Percentiles rank a stretch among this genome's conserved stretches.
phyloP scores from a whole-genome alignment of 2,797 vertebrate species.

The Simalia tracyae region DNA sequence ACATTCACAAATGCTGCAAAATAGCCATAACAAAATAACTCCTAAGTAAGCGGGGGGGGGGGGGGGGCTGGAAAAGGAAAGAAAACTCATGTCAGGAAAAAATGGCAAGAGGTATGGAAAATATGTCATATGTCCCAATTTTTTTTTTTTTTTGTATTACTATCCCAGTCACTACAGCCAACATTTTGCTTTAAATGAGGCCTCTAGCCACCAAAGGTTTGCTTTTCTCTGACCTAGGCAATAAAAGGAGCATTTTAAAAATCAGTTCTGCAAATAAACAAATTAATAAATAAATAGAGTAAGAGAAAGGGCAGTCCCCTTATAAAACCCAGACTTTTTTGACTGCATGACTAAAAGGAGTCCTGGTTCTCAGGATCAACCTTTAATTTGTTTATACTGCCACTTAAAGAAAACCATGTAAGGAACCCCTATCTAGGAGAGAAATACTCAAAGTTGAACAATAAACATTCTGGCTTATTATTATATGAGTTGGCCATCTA shows the following conservation, averaged over 20 bases:
- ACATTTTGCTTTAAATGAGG: background rate
- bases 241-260: background rate
- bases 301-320: background rate
- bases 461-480: background rate
- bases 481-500: background rate
- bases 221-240: background rate
- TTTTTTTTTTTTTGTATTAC: background rate
- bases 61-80: background rate
- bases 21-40: background rate
- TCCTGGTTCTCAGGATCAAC: background rate
- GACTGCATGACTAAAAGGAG: background rate
- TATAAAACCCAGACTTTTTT: background rate
- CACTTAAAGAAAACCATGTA: background rate
- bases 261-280: background rate
- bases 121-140: background rate
- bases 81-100: background rate
- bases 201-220: background rate
- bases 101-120: background rate
- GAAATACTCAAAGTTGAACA: conserved; percentile 1
- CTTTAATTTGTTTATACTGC: conserved; percentile 9
- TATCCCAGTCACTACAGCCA: background rate
- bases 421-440: conserved; percentile 17
- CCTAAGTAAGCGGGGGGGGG: too few relatives aligned
- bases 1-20: background rate
- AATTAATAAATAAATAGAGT: background rate